These are phyloP conservation scores for Pleuronectes platessa DNA, from an alignment of 2,113 vertebrate species.

Conservation along the genomic window DNA sequence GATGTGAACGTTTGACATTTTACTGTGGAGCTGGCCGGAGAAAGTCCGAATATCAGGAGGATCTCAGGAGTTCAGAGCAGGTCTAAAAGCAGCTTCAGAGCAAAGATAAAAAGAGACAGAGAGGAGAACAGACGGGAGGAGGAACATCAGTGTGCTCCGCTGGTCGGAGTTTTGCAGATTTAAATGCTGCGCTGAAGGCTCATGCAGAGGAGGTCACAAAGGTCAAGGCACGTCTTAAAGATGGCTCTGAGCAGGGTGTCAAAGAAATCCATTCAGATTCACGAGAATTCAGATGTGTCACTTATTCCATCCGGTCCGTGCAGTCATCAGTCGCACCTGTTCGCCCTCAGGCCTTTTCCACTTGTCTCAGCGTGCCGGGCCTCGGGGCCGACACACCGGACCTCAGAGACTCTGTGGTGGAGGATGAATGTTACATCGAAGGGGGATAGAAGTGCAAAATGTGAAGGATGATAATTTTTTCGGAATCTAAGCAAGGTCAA, in stretches of 20 bases:
- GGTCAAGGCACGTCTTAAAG: neutral
- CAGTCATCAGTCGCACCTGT: slow-evolving; percentile 14
- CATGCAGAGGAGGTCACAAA: neutral
- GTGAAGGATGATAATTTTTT: neutral
- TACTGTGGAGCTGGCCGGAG: too few species aligned
- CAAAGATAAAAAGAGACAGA: neutral
- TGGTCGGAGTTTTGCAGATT: too few species aligned
- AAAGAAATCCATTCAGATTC: neutral
- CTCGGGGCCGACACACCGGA: slow-evolving; percentile 9
- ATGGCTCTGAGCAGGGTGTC: neutral
- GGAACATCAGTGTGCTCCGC: neutral
- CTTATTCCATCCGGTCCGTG: slow-evolving; percentile 9
- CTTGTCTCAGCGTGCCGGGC: neutral
- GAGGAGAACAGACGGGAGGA: neutral
- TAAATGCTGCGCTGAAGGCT: too few species aligned
- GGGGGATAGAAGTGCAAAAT: neutral
- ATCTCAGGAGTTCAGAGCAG: too few species aligned
- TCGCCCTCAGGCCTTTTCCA: slow-evolving; percentile 19
- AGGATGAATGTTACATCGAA: neutral
- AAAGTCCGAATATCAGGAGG: too few species aligned
- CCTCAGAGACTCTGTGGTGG: neutral
- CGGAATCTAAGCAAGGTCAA: neutral
- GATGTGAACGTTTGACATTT: too few species aligned
- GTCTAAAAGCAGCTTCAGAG: neutral
- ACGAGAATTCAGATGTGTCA: neutral